Base-by-base conservation (phyloP, 2,113 vertebrate species). In the Mastomys coucha region DNA sequence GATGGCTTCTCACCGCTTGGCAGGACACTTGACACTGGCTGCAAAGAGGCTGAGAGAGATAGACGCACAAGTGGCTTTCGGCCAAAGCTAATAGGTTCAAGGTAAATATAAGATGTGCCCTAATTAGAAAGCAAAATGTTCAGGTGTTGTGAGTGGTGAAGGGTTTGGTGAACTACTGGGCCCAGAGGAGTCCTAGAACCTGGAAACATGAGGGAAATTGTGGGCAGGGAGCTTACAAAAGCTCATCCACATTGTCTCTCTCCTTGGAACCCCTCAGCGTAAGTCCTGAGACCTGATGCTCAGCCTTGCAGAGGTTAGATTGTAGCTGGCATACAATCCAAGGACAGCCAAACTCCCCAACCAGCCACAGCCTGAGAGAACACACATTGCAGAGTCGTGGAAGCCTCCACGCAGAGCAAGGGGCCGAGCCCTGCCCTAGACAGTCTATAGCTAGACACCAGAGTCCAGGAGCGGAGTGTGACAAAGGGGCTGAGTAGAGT, bases 1-100 rank as follows among this genome's bases (percentile, higher is more conserved):
- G 95, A 72, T 0, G 70, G 72, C n/a, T 95, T 90, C 88, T 97
- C 96, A 0, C 49, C 63, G 39, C 39, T 70, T 45, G 53, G 90
- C 42, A 89, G 60, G 2, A 76, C 0, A 1, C 56, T 95, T 1
- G 97, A 24, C 3, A n/a, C 1, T 0, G 96, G 45, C 96, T 96
- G 97, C 80, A 96, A 91, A 72, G 97, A 77, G 42, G 96, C 98
- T 98, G 96, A 53, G 14, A 75, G 26, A 89, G 76, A 89, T 69
- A 87, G 69, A 94, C 58, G 24, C 36, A 0, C 51, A 6, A 63
- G 45, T 49, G 72, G 58, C 75, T 86, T 16, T 20, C 39, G 56
- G 7, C 5, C n/a, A n/a, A 22, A 5, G 22, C 22, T 31, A 42
- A 7, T 5, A 45, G 69, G 31, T 14, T 60, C 12, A 36, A 96